Conservation (phyloP, 2,888 invertebrate genomes). For the Hydrotaea cyrtoneurina region DNA sequence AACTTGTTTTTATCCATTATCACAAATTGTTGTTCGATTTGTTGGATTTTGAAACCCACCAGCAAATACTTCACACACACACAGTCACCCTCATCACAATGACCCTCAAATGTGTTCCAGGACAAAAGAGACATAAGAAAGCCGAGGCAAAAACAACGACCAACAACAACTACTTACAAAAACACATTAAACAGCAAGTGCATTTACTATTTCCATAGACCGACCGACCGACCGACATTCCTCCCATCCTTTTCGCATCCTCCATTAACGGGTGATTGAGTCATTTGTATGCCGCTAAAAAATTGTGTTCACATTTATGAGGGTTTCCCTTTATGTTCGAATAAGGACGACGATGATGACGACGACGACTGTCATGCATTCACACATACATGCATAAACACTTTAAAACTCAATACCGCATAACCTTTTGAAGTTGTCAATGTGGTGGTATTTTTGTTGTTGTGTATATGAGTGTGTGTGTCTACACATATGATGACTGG, state of each 20-base stretch:
- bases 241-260: background rate
- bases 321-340: conserved; percentile 40
- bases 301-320: conserved; percentile 10
- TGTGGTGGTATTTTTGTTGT: background rate
- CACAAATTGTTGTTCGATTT: conserved; percentile 8
- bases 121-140: background rate
- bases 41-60: background rate
- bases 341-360: too few relatives aligned
- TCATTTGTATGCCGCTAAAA: conserved; percentile 7
- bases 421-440: conserved; percentile 38
- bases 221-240: background rate
- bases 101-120: conserved; percentile 17
- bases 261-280: background rate
- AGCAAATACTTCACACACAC: conserved; percentile 5
- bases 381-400: background rate
- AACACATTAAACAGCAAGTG: conserved; percentile 17
- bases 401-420: conserved; percentile 41
- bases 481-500: background rate
- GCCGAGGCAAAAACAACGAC: background rate
- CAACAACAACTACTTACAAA: background rate
- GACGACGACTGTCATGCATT: background rate
- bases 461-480: background rate
- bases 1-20: background rate
- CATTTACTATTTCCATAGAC: conserved; percentile 2
- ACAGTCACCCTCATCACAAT: background rate